These are phyloP conservation scores for Danio aesculapii DNA, from an alignment of 2,797 vertebrate species.

Conservation along the genomic window DNA sequence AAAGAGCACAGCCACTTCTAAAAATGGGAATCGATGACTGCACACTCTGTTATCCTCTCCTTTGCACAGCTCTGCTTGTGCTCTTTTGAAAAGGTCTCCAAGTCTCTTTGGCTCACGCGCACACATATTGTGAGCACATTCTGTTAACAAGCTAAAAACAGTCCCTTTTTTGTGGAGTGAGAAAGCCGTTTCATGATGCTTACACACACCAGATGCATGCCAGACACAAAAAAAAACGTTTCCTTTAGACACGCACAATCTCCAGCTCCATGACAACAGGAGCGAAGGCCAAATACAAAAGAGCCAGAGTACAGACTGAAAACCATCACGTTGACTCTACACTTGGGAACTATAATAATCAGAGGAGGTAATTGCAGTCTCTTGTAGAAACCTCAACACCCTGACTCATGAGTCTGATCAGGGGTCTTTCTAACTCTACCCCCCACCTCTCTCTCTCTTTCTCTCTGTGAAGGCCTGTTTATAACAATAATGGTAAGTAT, in stretches of 20 bases:
- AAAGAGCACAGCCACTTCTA: constrained; percentile 48
- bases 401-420: constrained; percentile 47
- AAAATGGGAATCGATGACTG: constrained; percentile 57
- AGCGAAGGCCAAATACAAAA: constrained; percentile 38
- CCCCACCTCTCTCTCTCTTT: too few species aligned
- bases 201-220: background rate
- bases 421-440: background rate
- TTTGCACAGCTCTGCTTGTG: constrained; percentile 14
- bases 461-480: background rate
- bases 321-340: constrained; percentile 12
- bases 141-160: constrained; percentile 26
- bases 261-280: constrained; percentile 46
- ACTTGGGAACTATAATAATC: constrained; percentile 50
- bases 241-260: constrained; percentile 19
- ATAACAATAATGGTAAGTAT: background rate
- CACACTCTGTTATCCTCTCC: constrained; percentile 15
- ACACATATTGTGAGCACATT: constrained; percentile 17
- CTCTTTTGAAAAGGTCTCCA: constrained; percentile 41
- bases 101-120: constrained; percentile 14
- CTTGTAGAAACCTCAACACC: constrained; percentile 33
- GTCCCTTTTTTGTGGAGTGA: background rate
- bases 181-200: constrained; percentile 6
- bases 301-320: constrained; percentile 21
- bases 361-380: constrained; percentile 53
- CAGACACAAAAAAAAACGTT: constrained; percentile 5